Evolutionary conservation across 2,113 vertebrate genomes (phyloP), one percentile per base, ranked within the genome.

Genomic region (Stegastes partitus): DNA sequence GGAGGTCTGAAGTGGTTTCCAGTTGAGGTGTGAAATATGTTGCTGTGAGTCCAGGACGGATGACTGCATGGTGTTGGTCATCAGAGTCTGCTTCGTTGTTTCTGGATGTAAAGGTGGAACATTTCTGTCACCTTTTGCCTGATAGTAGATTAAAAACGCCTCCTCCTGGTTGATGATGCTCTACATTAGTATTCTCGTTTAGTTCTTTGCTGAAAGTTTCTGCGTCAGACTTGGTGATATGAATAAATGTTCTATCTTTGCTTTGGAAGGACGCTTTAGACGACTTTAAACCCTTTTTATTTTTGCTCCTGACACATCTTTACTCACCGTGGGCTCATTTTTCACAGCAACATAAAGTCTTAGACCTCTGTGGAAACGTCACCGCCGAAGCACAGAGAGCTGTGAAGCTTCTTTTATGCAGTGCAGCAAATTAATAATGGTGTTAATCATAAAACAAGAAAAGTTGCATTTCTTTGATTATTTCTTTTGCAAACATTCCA

Each of bases 1-100:
- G 54, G 5, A 11, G 1, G 77, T 76, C 68, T 69, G 71, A 88
- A 82, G 62, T 50, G 37, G 21, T 34, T 74, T 67, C 82, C 4
- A 78, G 26, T 42, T 21, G 42, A 81, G 56, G 69, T 34, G 80
- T 85, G 82, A 86, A 83, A 82, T 86, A 14, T 53, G 18, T 54
- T 44, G 19, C 51, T 6, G 9, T 8, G 9, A 2, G 14, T 39
- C 25, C 56, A 58, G 7, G 0, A 37, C 4, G 42, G 25, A 28
- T 44, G 1, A 63, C 45, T 53, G 53, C 9, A 50, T 21, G 11
- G 14, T 34, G n/a, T 53, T 65, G 2, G 31, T 34, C 31, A 34
- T 19, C 47, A 49, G 9, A 49, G 47, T n/a, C 8, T 62, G 54
- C 25, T 67, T 57, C 23, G 37, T 49, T 11, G 67, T 42, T 58